Conservation (phyloP, 2,113 vertebrate species). For the Neotragus moschatus region DNA sequence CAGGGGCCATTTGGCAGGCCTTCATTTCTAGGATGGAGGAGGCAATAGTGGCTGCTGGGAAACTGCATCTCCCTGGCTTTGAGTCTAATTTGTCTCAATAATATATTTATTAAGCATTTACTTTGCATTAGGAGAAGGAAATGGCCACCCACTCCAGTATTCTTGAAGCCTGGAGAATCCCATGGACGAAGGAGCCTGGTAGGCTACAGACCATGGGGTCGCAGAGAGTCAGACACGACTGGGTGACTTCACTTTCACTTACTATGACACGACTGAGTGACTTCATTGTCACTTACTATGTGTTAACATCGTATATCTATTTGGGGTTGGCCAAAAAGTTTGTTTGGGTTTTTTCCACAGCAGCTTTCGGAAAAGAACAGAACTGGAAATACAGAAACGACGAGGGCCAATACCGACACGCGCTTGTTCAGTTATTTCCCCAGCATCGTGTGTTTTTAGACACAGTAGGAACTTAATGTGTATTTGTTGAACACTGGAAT, state of each 20-base stretch:
- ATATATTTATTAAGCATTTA: background rate
- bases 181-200: background rate
- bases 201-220: background rate
- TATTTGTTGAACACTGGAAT: background rate
- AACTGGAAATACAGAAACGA: background rate
- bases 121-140: background rate
- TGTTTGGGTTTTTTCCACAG: background rate
- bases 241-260: background rate
- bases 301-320: background rate
- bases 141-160: background rate
- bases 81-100: background rate
- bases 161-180: background rate
- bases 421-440: background rate
- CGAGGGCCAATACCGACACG: accelerated
- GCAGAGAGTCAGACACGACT: background rate
- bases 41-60: background rate
- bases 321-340: background rate
- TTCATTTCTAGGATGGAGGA: background rate
- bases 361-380: background rate
- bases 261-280: too few relatives aligned
- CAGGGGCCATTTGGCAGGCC: background rate
- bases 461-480: background rate
- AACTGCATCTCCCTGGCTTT: background rate
- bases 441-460: background rate
- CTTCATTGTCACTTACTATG: too few relatives aligned